Evolutionary conservation across 2,113 vertebrate species (phyloP).

Genomic region (Hystrix brachyura): DNA sequence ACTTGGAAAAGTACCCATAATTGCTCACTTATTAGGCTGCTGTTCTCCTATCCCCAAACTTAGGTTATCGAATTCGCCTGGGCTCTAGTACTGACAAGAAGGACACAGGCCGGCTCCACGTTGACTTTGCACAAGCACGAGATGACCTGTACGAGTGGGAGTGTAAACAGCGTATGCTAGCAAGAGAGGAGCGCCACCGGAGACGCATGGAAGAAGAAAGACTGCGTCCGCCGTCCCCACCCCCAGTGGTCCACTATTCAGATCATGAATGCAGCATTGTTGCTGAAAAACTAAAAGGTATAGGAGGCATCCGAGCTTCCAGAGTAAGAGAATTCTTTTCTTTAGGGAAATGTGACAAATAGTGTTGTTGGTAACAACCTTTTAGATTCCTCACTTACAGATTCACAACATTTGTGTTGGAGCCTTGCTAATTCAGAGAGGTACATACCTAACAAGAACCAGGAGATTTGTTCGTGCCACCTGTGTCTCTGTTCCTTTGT

Average conservation of each 20-base stretch:
- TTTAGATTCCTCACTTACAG: constrained; percentile 3
- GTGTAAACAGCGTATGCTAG: constrained; percentile 96
- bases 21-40: not conserved
- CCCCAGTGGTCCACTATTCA: constrained; percentile 96
- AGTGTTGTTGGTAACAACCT: not conserved
- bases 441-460: constrained; percentile 35
- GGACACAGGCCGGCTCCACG: constrained; percentile 95
- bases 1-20: constrained; percentile 32
- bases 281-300: constrained; percentile 98
- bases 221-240: constrained; percentile 94
- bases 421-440: not conserved
- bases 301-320: not conserved
- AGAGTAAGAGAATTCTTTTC: constrained; percentile 25
- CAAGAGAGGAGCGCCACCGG: constrained; percentile 95
- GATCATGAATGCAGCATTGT: constrained; percentile 96
- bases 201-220: constrained; percentile 94
- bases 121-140: constrained; percentile 97
- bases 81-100: constrained; percentile 98
- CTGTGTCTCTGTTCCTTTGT: constrained; percentile 26
- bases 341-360: constrained; percentile 37
- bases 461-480: not conserved
- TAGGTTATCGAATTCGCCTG: constrained; percentile 96
- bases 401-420: not conserved
- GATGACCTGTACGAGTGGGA: constrained; percentile 99
- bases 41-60: not conserved